Conservation (phyloP, 2,113 vertebrate species). For the Saccopteryx bilineata region DNA sequence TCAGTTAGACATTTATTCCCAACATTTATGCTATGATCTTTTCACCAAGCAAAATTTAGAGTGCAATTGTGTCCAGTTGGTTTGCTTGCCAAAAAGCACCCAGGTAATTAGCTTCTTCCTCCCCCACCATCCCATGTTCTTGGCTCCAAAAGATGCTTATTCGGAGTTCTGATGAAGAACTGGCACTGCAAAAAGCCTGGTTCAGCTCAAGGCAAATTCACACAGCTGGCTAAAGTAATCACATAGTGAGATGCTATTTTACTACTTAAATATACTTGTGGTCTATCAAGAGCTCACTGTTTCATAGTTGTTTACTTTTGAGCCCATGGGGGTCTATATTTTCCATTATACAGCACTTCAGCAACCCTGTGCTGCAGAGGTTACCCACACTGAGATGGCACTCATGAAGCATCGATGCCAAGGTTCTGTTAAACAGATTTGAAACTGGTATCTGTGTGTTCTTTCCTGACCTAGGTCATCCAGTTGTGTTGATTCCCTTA, state of each 20-base stretch:
- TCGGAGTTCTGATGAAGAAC: conserved; percentile 32
- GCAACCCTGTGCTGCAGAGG: neutral
- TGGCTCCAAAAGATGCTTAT: conserved; percentile 27
- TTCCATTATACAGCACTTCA: conserved; percentile 34
- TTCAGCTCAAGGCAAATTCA: conserved; percentile 56
- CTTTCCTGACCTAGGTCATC: neutral
- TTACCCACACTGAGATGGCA: neutral
- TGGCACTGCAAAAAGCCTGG: neutral
- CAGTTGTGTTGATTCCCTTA: neutral
- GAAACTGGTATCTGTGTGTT: neutral
- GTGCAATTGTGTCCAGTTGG: neutral
- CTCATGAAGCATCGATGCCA: neutral
- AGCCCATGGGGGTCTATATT: neutral
- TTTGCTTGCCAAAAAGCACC: neutral
- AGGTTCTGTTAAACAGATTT: neutral
- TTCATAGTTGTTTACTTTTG: conserved; percentile 63
- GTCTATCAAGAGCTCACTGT: conserved; percentile 55
- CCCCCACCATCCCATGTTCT: neutral
- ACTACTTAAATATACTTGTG: conserved; percentile 69
- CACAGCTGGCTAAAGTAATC: conserved; percentile 64
- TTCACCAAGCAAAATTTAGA: neutral
- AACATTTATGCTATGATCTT: neutral
- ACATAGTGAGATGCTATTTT: conserved; percentile 36
- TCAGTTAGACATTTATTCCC: conserved; percentile 40
- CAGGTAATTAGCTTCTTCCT: conserved; percentile 4